phyloP scores from a whole-genome alignment of 2,888 invertebrate genomes.

The Ptychoptera albimana region DNA sequence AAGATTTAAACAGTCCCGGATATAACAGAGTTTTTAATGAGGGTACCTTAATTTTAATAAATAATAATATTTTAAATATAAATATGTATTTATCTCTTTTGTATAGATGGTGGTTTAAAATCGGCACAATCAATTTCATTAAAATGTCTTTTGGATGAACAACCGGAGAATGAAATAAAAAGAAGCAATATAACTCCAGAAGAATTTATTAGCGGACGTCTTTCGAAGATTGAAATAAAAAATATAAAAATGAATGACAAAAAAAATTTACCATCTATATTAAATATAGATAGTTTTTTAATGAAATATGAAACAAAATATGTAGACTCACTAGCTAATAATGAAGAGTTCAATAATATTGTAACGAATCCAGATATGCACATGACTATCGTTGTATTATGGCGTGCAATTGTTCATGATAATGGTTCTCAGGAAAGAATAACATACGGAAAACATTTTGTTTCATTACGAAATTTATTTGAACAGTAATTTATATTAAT shows the following conservation, averaged over 20 bases:
- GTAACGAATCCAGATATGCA: conserved; percentile 22
- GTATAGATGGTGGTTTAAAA: conserved; percentile 21
- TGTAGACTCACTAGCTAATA: conserved; percentile 20
- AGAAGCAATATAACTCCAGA: conserved; percentile 1
- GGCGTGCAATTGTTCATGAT: conserved; percentile 23
- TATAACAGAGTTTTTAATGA: conserved; percentile 5
- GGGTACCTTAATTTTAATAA: background rate
- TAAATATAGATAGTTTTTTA: conserved; percentile 24
- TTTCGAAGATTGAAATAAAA: conserved; percentile 17
- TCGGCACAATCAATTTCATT: conserved; percentile 24
- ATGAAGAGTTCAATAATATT: conserved; percentile 27
- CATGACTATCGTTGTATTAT: conserved; percentile 23
- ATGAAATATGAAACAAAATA: conserved; percentile 27
- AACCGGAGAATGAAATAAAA: conserved; percentile 2
- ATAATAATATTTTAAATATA: too few relatives aligned
- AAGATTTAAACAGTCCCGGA: conserved; percentile 8
- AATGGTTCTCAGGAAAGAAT: conserved; percentile 16
- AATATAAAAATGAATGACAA: background rate
- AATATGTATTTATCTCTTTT: too few relatives aligned
- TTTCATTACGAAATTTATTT: conserved; percentile 25
- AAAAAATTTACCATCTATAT: conserved; percentile 17
- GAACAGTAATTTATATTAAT: conserved; percentile 14
- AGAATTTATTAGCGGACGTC: conserved; percentile 12
- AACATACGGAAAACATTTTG: conserved; percentile 25
- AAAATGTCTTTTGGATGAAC: conserved; percentile 20